phyloP scores from a whole-genome alignment of 2,888 invertebrate species.

The Anoplius nigerrimus region DNA sequence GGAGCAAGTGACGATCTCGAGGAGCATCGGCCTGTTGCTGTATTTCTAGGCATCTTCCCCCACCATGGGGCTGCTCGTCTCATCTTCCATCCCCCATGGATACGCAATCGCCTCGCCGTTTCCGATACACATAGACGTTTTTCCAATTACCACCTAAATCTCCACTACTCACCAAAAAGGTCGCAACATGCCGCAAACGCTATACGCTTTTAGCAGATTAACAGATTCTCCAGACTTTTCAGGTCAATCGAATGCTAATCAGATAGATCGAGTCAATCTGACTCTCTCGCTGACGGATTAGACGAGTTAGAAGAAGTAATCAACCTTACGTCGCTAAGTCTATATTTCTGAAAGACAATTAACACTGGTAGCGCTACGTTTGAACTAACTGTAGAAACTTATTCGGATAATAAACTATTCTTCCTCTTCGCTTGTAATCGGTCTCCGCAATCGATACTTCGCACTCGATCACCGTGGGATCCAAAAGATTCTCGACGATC shows the following conservation, averaged over 20 bases:
- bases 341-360: too few species aligned
- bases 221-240: too few species aligned
- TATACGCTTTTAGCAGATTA: slow-evolving; percentile 2
- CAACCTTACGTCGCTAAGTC: too few species aligned
- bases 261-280: too few species aligned
- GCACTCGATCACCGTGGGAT: slow-evolving; percentile 55
- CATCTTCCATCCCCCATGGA: slow-evolving; percentile 40
- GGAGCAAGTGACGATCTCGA: slow-evolving; percentile 57
- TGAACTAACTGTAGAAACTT: too few species aligned
- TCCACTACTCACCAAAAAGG: too few species aligned
- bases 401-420: slow-evolving; percentile 55
- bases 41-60: slow-evolving; percentile 49
- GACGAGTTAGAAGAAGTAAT: too few species aligned
- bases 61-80: slow-evolving; percentile 31
- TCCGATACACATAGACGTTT: slow-evolving; percentile 13
- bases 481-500: slow-evolving; percentile 39
- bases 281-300: too few species aligned
- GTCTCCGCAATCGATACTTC: slow-evolving; percentile 58
- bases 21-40: slow-evolving; percentile 43
- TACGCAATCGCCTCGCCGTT: slow-evolving; percentile 43
- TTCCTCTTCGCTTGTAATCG: slow-evolving; percentile 57
- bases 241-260: too few species aligned
- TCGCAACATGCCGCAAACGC: neutral
- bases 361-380: too few species aligned
- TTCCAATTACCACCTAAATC: too few species aligned